These are phyloP conservation scores for Venturia canescens DNA, from an alignment of 1,140 invertebrate genomes.

Conservation along the genomic window DNA sequence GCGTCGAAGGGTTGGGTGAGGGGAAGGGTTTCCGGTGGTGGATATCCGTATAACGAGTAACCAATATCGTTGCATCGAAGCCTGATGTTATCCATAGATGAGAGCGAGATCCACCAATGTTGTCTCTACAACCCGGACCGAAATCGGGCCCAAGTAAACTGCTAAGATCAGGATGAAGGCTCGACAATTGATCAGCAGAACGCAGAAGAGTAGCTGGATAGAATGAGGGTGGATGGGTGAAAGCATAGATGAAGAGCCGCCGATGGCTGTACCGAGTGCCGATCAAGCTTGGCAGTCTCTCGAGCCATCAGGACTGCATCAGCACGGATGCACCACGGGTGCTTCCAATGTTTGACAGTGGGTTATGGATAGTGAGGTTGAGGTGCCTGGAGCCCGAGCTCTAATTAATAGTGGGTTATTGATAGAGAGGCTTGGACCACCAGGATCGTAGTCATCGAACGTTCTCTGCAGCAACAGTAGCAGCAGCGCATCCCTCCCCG, in stretches of 20 bases:
- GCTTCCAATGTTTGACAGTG: slow-evolving; percentile 52
- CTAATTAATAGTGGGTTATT: slow-evolving; percentile 63
- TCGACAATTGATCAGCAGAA: not conserved
- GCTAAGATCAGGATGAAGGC: slow-evolving; percentile 52
- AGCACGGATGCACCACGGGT: slow-evolving; percentile 10
- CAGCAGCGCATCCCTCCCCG: not conserved
- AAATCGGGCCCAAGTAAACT: slow-evolving; percentile 38
- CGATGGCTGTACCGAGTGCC: slow-evolving; percentile 19
- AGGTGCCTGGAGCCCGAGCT: slow-evolving; percentile 41
- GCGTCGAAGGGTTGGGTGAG: not conserved
- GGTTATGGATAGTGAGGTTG: slow-evolving; percentile 40
- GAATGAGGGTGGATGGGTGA: not conserved
- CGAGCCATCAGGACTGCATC: slow-evolving; percentile 22
- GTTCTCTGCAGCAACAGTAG: not conserved
- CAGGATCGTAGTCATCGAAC: not conserved
- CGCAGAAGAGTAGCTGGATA: not conserved
- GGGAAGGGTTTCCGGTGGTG: not conserved
- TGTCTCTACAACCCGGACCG: too few species aligned
- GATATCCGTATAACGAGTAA: not conserved
- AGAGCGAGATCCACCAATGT: too few species aligned
- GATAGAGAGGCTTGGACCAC: slow-evolving; percentile 46
- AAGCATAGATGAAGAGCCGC: slow-evolving; percentile 15
- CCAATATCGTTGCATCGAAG: slow-evolving; percentile 14
- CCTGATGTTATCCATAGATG: too few species aligned
- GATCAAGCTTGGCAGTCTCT: slow-evolving; percentile 8